phyloP scores from a whole-genome alignment of 2,113 vertebrate genomes.

The Ascaphus truei region DNA sequence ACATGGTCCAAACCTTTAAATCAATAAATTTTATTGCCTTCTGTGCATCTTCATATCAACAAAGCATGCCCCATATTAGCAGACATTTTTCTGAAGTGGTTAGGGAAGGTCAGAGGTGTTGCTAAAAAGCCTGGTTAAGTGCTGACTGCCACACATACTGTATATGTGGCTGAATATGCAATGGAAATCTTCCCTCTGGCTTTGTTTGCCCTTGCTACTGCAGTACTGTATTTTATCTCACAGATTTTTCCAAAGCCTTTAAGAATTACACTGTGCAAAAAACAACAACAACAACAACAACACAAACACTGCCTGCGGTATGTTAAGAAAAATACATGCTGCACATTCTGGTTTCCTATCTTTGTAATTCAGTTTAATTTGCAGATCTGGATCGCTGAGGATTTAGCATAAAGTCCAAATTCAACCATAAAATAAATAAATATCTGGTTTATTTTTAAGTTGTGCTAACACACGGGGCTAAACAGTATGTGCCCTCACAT shows the following conservation, averaged over 20 bases:
- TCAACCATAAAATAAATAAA: background rate
- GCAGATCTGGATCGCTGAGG: background rate
- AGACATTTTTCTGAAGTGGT: slow-evolving; percentile 12
- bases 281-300: too few species aligned
- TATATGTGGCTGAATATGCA: slow-evolving; percentile 25
- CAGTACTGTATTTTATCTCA: slow-evolving; percentile 16
- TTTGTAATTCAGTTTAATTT: background rate
- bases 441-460: too few species aligned
- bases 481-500: too few species aligned
- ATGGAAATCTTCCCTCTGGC: slow-evolving; percentile 34
- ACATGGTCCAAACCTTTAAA: background rate
- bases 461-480: too few species aligned
- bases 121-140: slow-evolving; percentile 29
- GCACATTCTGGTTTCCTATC: background rate
- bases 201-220: slow-evolving; percentile 37
- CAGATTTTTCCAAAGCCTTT: slow-evolving; percentile 21
- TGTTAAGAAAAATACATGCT: background rate
- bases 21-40: slow-evolving; percentile 13
- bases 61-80: slow-evolving; percentile 4
- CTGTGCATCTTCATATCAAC: background rate
- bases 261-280: background rate
- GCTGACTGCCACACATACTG: background rate
- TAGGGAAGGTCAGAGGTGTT: slow-evolving; percentile 16
- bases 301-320: too few species aligned
- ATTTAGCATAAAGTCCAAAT: background rate